Evolutionary conservation across 1,140 invertebrate species (phyloP), one percentile per base, ranked within the genome.

Genomic region (Theocolax elegans): DNA sequence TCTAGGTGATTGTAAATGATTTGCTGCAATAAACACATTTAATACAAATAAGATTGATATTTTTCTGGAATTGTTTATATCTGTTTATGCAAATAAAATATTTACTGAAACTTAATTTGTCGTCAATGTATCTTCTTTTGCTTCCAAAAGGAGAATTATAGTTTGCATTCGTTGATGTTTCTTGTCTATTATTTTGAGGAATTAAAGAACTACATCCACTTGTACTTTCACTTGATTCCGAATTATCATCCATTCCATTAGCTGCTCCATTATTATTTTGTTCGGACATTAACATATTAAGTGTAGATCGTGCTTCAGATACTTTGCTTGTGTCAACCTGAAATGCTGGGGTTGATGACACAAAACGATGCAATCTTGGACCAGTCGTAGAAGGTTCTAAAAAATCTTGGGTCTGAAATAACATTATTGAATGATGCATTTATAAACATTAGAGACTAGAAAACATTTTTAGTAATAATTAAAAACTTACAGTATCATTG

Each of bases 121-220:
- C 78, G 60, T 85, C 79, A 27, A 75, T 71, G 42, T 76, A 77
- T 67, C 79, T 80, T 64, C 83, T 83, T 74, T 81, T 84, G 25
- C 17, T 78, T 10, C 69, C 29, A 72, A 79, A 85, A 15, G 74
- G 66, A 13, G 79, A 77, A 71, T 67, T 80, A 38, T 81, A 83
- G 35, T 69, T 72, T 13, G 74, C 66, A 66, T 78, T 77, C 21
- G 79, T 75, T 49, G 77, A 70, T 46, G 72, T 76, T 46, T 84
- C 84, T 75, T 84, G 81, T 71, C 83, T 79, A 60, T 80, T 84
- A 15, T 77, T 83, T 72, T 87, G 86, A 10, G 86, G 86, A 72
- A 87, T 85, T 19, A 87, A 76, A 8, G 87, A 88, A 65, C 87
- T 87, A 66, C 87, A 87, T 15, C 86, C 86, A 74, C 87, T 88